Evolutionary conservation across 1,140 invertebrate species (phyloP).

Genomic region (Ips typographus): DNA sequence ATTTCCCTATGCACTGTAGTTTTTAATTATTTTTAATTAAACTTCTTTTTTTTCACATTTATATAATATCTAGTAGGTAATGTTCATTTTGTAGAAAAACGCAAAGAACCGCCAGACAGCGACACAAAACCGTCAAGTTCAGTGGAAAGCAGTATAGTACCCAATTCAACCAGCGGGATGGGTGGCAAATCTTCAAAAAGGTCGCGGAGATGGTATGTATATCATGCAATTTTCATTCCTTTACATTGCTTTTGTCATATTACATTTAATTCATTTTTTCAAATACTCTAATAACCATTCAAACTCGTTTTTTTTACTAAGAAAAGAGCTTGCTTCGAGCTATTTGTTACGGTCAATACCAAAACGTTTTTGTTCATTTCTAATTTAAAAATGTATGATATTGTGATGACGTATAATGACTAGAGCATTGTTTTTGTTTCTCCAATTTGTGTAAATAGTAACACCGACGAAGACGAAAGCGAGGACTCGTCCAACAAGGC

Average conservation of each 20-base stretch:
- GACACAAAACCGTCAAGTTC: slow-evolving; percentile 75
- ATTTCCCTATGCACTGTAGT: too few species aligned
- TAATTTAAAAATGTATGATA: too few species aligned
- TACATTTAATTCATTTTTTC: slow-evolving; percentile 32
- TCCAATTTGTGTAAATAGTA: slow-evolving; percentile 36
- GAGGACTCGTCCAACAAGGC: slow-evolving; percentile 87
- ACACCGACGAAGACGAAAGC: slow-evolving; percentile 65
- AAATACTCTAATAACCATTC: background rate
- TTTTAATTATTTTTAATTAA: too few species aligned
- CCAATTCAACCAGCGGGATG: slow-evolving; percentile 58
- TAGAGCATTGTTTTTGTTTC: background rate
- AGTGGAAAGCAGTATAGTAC: slow-evolving; percentile 53
- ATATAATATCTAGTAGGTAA: background rate
- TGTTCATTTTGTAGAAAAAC: slow-evolving; percentile 67
- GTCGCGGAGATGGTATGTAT: slow-evolving; percentile 75
- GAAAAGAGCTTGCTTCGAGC: slow-evolving; percentile 14
- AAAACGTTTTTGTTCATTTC: background rate
- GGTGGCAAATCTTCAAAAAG: slow-evolving; percentile 64
- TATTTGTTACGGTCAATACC: background rate
- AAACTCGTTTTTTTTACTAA: background rate
- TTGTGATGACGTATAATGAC: too few species aligned
- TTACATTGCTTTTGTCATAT: too few species aligned
- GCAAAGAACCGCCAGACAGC: slow-evolving; percentile 79
- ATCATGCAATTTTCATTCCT: slow-evolving; percentile 2
- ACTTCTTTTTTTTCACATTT: too few species aligned